Conservation (phyloP, 1,140 invertebrate species). For the Drosophila dunni region DNA sequence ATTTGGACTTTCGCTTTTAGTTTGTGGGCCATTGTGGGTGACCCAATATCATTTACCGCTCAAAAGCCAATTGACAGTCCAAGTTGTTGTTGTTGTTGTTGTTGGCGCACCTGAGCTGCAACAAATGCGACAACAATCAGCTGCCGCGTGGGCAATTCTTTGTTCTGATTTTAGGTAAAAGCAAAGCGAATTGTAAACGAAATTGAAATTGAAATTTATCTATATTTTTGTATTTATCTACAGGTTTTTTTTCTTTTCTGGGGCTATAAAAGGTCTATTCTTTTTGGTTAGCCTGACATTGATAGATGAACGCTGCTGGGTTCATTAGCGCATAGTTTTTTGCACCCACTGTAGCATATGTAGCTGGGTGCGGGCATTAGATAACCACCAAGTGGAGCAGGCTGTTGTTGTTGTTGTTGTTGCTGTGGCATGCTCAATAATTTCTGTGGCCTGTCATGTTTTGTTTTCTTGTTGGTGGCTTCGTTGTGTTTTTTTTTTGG, state of each 20-base stretch:
- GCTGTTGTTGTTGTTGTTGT: background rate
- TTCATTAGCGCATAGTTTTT: slow-evolving; percentile 78
- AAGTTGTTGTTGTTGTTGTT: slow-evolving; percentile 11
- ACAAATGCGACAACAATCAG: slow-evolving; percentile 53
- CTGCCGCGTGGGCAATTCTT: slow-evolving; percentile 12
- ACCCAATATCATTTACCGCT: slow-evolving; percentile 32
- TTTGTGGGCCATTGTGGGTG: slow-evolving; percentile 46
- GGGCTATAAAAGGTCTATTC: slow-evolving; percentile 63
- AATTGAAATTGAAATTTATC: slow-evolving; percentile 62
- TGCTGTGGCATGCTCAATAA: slow-evolving; percentile 65
- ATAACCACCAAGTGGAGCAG: slow-evolving; percentile 58
- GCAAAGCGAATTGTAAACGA: slow-evolving; percentile 62
- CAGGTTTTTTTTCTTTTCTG: background rate
- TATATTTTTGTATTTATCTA: slow-evolving; percentile 40
- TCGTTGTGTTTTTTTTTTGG: slow-evolving; percentile 5
- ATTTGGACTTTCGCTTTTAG: slow-evolving; percentile 50
- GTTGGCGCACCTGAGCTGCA: slow-evolving; percentile 40
- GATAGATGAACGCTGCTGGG: slow-evolving; percentile 72
- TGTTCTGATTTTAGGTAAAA: slow-evolving; percentile 52
- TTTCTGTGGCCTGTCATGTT: slow-evolving; percentile 78
- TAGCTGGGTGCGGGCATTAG: slow-evolving; percentile 67
- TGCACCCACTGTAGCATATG: slow-evolving; percentile 62
- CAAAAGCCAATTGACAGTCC: slow-evolving; percentile 21
- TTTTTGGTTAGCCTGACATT: slow-evolving; percentile 63
- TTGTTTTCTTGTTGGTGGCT: slow-evolving; percentile 36